phyloP scores from a whole-genome alignment of 2,113 vertebrate species.

The Rhizomys pruinosus region DNA sequence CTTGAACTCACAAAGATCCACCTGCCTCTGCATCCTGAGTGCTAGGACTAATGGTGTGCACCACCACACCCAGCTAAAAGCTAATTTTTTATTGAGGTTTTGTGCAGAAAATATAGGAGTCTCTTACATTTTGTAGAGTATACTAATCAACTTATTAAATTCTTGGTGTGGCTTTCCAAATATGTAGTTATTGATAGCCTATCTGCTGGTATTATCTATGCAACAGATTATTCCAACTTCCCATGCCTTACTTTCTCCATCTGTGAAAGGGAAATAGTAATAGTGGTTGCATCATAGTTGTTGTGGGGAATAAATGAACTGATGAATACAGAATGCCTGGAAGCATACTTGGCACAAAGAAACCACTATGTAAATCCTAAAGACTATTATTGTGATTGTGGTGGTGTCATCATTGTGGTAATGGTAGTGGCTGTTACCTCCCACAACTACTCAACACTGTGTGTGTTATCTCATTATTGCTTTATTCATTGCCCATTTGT shows the following conservation, averaged over 20 bases:
- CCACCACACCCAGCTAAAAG: too few species aligned
- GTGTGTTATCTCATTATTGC: background rate
- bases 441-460: background rate
- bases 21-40: too few species aligned
- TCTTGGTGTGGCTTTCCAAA: background rate
- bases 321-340: conserved; percentile 19
- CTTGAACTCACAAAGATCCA: too few species aligned
- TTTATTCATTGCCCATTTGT: background rate
- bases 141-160: background rate
- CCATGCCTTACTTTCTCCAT: background rate
- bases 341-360: background rate
- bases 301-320: background rate
- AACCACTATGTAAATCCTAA: background rate
- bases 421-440: background rate
- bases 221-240: conserved; percentile 43
- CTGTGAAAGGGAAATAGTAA: conserved; percentile 13
- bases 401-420: background rate
- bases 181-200: background rate
- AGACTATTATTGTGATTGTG: background rate
- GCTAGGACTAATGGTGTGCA: too few species aligned
- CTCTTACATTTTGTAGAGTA: background rate
- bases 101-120: background rate
- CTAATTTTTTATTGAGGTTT: too few species aligned
- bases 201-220: background rate
- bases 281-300: background rate